These are phyloP conservation scores for Ochotona princeps DNA, from an alignment of 2,113 vertebrate species.

Conservation along the genomic window DNA sequence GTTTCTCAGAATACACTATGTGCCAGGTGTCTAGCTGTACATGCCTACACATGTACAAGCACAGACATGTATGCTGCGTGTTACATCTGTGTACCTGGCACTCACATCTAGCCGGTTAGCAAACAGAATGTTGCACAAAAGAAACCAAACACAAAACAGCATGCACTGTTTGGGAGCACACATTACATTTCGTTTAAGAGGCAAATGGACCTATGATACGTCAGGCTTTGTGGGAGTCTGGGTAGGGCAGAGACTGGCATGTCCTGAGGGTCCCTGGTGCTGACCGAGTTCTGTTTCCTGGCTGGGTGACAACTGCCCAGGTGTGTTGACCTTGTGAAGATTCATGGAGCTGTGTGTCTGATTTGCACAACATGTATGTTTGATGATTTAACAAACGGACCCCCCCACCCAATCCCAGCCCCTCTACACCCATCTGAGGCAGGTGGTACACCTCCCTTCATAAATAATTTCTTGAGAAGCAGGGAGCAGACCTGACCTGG, in stretches of 20 bases:
- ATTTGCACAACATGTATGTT: not conserved
- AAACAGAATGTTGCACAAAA: conserved; percentile 13
- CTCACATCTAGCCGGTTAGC: not conserved
- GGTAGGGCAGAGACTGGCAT: not conserved
- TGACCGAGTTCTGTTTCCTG: not conserved
- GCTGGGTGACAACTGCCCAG: not conserved
- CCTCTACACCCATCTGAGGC: not conserved
- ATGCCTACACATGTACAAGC: too few relatives aligned
- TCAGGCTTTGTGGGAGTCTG: not conserved
- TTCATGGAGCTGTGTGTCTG: not conserved
- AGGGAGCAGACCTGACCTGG: not conserved
- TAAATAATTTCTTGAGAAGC: not conserved
- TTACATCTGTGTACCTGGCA: too few relatives aligned
- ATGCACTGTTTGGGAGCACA: not conserved
- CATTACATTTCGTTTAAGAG: not conserved
- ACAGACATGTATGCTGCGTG: not conserved
- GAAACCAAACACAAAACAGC: not conserved
- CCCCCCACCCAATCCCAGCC: not conserved
- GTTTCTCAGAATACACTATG: too few relatives aligned
- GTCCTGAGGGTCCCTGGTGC: not conserved
- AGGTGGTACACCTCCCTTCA: too few relatives aligned
- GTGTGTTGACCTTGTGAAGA: not conserved
- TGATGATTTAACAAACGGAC: not conserved
- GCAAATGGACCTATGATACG: not conserved
- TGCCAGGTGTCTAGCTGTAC: not conserved